Conservation (phyloP, 2,113 vertebrate genomes). For the Castor canadensis region DNA sequence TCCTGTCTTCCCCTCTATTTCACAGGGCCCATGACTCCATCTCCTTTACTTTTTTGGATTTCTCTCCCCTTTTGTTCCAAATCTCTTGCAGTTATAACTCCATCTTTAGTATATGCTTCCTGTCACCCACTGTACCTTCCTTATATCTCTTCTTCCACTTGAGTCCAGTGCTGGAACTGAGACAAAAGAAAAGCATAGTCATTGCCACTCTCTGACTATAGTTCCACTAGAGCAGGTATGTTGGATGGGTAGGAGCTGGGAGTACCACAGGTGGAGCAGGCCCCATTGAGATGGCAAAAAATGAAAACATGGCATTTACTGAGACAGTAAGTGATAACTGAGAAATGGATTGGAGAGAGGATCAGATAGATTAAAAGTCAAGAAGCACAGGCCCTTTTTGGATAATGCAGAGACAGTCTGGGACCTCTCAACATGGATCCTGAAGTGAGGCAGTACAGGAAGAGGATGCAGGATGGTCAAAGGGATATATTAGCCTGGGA, state of each 20-base stretch:
- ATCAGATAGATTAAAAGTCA: neutral
- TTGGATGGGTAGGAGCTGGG: neutral
- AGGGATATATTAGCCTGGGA: neutral
- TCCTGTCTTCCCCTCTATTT: neutral
- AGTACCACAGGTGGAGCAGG: neutral
- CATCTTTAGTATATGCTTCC: neutral
- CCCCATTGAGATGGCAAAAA: neutral
- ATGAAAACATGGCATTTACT: neutral
- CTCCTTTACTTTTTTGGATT: neutral
- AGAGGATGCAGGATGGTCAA: neutral
- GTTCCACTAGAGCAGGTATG: neutral
- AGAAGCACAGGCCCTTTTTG: neutral
- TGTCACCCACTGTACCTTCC: neutral
- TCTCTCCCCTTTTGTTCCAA: neutral
- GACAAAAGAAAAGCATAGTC: neutral
- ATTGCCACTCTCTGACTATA: neutral
- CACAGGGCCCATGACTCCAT: neutral
- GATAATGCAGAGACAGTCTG: neutral
- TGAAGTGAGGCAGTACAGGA: no score
- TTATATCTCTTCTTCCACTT: neutral
- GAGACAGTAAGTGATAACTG: neutral
- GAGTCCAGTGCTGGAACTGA: neutral
- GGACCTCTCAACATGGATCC: neutral
- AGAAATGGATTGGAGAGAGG: neutral
- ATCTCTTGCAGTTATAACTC: neutral